These are phyloP conservation scores for Eulemur albifrons DNA, from an alignment of 2,797 vertebrate genomes.

Conservation along the genomic window DNA sequence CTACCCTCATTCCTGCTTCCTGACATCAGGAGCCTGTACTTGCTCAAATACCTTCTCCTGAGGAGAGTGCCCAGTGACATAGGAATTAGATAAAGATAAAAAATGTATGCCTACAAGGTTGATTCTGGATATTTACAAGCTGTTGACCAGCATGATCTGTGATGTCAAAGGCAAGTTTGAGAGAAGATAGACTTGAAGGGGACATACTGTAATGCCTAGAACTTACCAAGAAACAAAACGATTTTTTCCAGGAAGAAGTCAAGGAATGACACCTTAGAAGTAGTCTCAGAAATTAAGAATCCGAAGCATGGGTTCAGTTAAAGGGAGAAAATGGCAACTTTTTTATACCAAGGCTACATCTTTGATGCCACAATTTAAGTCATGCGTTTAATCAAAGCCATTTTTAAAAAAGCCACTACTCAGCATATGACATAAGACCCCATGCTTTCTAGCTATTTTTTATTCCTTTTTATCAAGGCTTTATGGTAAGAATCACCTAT, in stretches of 20 bases:
- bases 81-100: background rate
- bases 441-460: background rate
- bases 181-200: background rate
- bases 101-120: background rate
- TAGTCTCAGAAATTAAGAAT: background rate
- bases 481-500: constrained; percentile 8
- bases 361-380: background rate
- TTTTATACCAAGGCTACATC: background rate
- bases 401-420: background rate
- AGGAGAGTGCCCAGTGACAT: background rate
- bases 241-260: background rate
- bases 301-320: background rate
- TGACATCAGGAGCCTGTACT: background rate
- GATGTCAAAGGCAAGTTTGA: background rate
- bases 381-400: background rate
- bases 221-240: background rate
- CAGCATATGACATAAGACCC: background rate
- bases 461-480: background rate
- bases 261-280: background rate
- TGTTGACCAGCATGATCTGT: background rate
- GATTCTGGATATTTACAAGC: background rate
- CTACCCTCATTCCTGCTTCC: background rate
- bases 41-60: background rate
- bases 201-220: background rate
- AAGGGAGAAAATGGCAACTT: background rate